Base-by-base conservation (phyloP, 2,797 vertebrate genomes). In the Alauda arvensis region DNA sequence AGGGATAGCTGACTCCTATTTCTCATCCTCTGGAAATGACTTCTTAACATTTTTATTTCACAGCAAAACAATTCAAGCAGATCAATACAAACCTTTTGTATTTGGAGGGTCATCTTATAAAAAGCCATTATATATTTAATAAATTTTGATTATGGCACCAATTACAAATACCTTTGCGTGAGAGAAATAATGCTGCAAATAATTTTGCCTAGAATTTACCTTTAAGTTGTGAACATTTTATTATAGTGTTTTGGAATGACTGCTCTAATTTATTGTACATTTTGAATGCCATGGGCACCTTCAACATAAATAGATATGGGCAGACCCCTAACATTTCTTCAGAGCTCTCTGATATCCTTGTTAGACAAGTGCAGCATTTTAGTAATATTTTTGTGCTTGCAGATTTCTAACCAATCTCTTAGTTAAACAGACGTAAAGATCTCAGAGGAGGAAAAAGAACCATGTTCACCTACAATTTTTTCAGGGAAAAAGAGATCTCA, bases 211-310 rank as follows among this genome's bases (percentile, higher is more conserved):
- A 65, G 15, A 94, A 94, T 93, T 96, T 96, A 91, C 85, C 95
- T 96, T 91, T 51, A 95, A 89, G 75, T 90, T 92, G 77, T 82
- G 82, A 92, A 82, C 52, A 80, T 85, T 95, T 94, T 94, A 88
- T 94, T 92, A 90, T 26, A 78, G 31, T 71, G 77, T 90, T 92
- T 95, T 94, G 77, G 90, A 86, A 90, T 55, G 60, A 53, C 59
- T 91, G 66, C 37, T 94, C 39, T 84, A 85, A 91, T 87, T 93
- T 94, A 85, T 63, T 90, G 56, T 94, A 69, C 42, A 51, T 94
- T 95, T 90, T 71, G 31, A 94, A 94, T 92, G 77, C 75, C 71
- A 23, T 7, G 18, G 60, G 24, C 63, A 77, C 81, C 78, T 90
- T 63, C 39, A 94, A 49, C 70, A 69, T 31, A 91, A 95, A 94